Conservation (phyloP, 1,140 invertebrate species). For the Philaenus spumarius region DNA sequence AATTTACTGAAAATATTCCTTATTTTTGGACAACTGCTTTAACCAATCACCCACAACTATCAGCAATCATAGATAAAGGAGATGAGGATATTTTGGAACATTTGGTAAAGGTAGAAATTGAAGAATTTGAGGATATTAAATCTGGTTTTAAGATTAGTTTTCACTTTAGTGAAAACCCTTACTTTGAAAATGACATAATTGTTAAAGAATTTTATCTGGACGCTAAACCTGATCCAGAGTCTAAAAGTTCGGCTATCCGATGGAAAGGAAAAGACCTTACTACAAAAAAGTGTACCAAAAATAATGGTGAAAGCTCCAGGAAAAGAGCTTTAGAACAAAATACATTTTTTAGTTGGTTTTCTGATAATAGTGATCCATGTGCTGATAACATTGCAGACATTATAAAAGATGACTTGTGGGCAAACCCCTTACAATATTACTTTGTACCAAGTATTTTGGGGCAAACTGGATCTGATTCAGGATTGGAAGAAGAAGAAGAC, state of each 20-base stretch:
- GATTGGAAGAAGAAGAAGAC: slow-evolving; percentile 67
- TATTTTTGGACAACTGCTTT: slow-evolving; percentile 91
- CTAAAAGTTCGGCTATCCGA: slow-evolving; percentile 61
- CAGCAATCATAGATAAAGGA: slow-evolving; percentile 72
- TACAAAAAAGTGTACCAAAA: slow-evolving; percentile 50
- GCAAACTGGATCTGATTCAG: too few species aligned
- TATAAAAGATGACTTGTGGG: slow-evolving; percentile 84
- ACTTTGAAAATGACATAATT: slow-evolving; percentile 72
- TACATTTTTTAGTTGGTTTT: slow-evolving; percentile 79
- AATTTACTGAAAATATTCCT: slow-evolving; percentile 78
- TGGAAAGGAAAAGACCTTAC: slow-evolving; percentile 74
- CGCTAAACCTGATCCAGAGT: slow-evolving; percentile 60
- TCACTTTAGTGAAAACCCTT: slow-evolving; percentile 75
- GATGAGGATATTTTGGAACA: slow-evolving; percentile 82
- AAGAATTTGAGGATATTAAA: slow-evolving; percentile 87
- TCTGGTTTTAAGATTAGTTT: slow-evolving; percentile 80
- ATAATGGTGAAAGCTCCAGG: slow-evolving; percentile 40
- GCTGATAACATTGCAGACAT: slow-evolving; percentile 73
- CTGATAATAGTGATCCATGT: slow-evolving; percentile 66
- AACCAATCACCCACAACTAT: slow-evolving; percentile 85
- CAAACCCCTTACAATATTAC: slow-evolving; percentile 84
- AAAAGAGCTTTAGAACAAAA: slow-evolving; percentile 56
- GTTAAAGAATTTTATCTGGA: slow-evolving; percentile 73
- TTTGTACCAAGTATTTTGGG: too few species aligned
- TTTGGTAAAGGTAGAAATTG: slow-evolving; percentile 74